phyloP scores from a whole-genome alignment of 2,113 vertebrate species.

The Festucalex cinctus region DNA sequence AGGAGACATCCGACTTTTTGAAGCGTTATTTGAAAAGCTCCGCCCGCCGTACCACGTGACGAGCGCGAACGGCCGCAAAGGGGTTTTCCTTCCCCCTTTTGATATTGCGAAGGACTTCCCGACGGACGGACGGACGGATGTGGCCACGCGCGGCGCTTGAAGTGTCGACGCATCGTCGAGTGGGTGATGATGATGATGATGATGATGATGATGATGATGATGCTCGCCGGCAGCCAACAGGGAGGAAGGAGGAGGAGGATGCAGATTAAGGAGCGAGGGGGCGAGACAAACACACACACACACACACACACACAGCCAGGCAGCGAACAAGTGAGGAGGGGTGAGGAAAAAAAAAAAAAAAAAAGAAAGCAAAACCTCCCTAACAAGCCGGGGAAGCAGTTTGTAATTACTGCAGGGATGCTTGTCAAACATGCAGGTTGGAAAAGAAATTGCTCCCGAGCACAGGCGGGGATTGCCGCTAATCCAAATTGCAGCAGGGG shows the following conservation, averaged over 20 bases:
- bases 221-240: constrained; percentile 32
- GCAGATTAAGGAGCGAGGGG: constrained; percentile 36
- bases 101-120: too few species aligned
- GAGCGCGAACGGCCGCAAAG: too few species aligned
- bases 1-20: too few species aligned
- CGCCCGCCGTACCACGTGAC: too few species aligned
- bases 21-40: too few species aligned
- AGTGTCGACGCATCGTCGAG: constrained; percentile 18
- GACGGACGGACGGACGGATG: too few species aligned
- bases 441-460: constrained; percentile 14
- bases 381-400: constrained; percentile 26
- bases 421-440: constrained; percentile 7
- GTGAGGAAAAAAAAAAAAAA: background rate
- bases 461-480: background rate
- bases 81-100: too few species aligned
- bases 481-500: background rate
- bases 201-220: too few species aligned
- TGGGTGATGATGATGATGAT: constrained; percentile 48
- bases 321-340: background rate
- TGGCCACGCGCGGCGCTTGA: too few species aligned
- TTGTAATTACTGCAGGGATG: constrained; percentile 16
- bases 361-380: background rate
- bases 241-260: constrained; percentile 24
- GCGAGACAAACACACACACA: constrained; percentile 38
- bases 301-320: background rate